These are phyloP conservation scores for Glaucopsyche alexis DNA, from an alignment of 2,888 invertebrate genomes.

Conservation along the genomic window DNA sequence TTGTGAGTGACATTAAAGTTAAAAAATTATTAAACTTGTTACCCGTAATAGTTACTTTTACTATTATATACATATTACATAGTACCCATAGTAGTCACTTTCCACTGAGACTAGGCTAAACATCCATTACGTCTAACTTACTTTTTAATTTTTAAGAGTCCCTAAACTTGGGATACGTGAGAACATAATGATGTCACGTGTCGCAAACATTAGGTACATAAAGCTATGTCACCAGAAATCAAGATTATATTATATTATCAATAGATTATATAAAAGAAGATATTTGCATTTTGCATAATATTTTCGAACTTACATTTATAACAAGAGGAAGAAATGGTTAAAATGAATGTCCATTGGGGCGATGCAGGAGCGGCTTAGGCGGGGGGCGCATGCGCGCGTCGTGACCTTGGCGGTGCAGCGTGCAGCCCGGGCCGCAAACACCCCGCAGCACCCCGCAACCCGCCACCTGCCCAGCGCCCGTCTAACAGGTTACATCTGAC, in stretches of 20 bases:
- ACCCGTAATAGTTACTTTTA: no score
- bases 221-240: not conserved
- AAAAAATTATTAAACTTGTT: no score
- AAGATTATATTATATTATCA: no score
- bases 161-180: no score
- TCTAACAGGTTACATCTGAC: slow-evolving; percentile 70
- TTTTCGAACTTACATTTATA: not conserved
- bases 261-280: no score
- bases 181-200: no score
- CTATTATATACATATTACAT: no score
- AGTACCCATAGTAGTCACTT: no score
- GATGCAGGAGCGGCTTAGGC: slow-evolving; percentile 4
- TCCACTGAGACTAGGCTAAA: no score
- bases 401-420: slow-evolving; percentile 78
- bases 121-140: no score
- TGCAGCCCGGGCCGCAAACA: slow-evolving; percentile 55
- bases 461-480: slow-evolving; percentile 67
- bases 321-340: slow-evolving; percentile 5
- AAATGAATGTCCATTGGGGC: slow-evolving; percentile 22
- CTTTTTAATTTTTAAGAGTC: no score
- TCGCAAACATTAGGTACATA: not conserved
- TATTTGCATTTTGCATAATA: not conserved
- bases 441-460: slow-evolving; percentile 50
- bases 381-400: slow-evolving; percentile 70
- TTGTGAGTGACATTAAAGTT: no score